These are phyloP conservation scores for Trisateles emortualis DNA, from an alignment of 2,888 invertebrate species.

Conservation along the genomic window DNA sequence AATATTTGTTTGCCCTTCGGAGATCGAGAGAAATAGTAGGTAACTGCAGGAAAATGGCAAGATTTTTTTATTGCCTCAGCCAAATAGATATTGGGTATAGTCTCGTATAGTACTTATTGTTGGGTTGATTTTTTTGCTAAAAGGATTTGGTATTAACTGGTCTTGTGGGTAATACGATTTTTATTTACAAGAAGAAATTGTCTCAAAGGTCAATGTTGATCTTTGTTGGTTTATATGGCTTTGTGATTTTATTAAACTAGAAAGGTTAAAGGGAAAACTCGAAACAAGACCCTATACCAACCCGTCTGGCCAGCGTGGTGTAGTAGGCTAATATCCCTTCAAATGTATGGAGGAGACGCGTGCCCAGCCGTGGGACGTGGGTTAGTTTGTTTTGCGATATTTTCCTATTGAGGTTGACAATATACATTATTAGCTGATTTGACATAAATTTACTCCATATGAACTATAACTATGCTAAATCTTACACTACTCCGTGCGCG, in stretches of 20 bases:
- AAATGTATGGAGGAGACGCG: no score
- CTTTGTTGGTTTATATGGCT: slow-evolving; percentile 12
- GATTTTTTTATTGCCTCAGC: slow-evolving; percentile 41
- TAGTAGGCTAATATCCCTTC: no score
- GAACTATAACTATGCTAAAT: no score
- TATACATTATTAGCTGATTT: no score
- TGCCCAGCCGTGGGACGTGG: no score
- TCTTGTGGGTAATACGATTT: slow-evolving; percentile 30
- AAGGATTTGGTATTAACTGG: slow-evolving; percentile 28
- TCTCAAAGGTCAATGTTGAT: slow-evolving; percentile 28
- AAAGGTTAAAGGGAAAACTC: no score
- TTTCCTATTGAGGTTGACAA: background rate
- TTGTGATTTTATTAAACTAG: slow-evolving; percentile 20
- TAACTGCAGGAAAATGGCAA: slow-evolving; percentile 3
- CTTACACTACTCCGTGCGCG: no score
- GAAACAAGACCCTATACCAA: no score
- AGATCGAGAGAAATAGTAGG: slow-evolving; percentile 13
- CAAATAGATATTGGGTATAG: slow-evolving; percentile 35
- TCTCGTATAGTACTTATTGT: slow-evolving; percentile 23
- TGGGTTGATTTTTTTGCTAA: slow-evolving; percentile 35
- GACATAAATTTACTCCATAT: no score
- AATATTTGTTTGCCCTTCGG: slow-evolving; percentile 5
- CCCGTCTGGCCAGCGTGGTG: no score
- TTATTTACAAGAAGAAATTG: slow-evolving; percentile 37
- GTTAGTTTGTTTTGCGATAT: background rate